phyloP scores from a whole-genome alignment of 2,888 invertebrate genomes.

The Cyaniris semiargus region DNA sequence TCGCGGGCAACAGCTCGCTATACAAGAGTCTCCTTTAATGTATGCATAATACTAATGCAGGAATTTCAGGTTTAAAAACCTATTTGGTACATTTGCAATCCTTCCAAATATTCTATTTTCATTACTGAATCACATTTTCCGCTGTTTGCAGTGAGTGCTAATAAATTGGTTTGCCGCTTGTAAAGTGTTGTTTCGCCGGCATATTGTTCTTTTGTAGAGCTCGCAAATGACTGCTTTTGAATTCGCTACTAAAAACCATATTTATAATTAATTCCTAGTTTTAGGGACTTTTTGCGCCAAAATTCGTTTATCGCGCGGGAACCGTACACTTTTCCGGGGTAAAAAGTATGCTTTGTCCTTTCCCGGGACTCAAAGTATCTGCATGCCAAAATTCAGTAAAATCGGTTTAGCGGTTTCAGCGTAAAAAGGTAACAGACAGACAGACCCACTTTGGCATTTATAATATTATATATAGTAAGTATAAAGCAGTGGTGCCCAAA shows the following conservation, averaged over 20 bases:
- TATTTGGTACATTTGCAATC: not conserved
- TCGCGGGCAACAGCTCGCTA: not conserved
- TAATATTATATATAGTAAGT: too few relatives aligned
- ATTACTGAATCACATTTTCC: constrained; percentile 1
- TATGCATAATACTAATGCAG: too few relatives aligned
- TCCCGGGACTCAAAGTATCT: too few relatives aligned
- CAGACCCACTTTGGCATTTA: too few relatives aligned
- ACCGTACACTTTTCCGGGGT: too few relatives aligned
- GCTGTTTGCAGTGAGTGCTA: not conserved
- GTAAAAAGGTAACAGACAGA: too few relatives aligned
- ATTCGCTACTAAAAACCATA: not conserved
- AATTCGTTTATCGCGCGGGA: too few relatives aligned
- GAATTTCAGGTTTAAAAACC: not conserved
- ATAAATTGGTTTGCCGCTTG: constrained; percentile 3
- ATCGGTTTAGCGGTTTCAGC: too few relatives aligned
- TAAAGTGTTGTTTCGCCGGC: not conserved
- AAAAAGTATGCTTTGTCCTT: too few relatives aligned
- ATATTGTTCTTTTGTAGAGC: constrained; percentile 1
- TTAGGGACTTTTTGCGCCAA: not conserved
- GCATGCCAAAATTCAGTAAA: too few relatives aligned
- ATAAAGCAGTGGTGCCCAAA: too few relatives aligned
- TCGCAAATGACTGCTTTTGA: not conserved
- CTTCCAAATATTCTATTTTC: not conserved
- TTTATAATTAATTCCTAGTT: not conserved
- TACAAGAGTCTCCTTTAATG: too few relatives aligned